Percentiles rank a stretch among this genome's conserved stretches.
phyloP scores from a whole-genome alignment of 1,140 invertebrate genomes.

The Zaprionus davidi region DNA sequence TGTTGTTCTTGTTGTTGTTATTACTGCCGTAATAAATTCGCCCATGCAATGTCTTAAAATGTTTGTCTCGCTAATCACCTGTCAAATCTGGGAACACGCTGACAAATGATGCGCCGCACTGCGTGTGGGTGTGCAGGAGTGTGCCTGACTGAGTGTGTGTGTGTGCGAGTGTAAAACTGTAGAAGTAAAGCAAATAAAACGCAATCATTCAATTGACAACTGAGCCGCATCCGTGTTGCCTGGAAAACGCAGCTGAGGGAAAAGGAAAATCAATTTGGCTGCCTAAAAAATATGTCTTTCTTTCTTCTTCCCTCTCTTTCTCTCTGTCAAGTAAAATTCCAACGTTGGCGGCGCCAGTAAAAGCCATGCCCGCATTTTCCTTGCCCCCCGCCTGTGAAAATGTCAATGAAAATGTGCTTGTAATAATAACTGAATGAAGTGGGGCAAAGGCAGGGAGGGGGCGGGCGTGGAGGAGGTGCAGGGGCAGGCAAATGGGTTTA shows the following conservation, averaged over 20 bases:
- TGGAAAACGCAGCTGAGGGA: conserved; percentile 40
- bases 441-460: background rate
- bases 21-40: conserved; percentile 20
- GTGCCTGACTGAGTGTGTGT: background rate
- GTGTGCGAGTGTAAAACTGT: conserved; percentile 16
- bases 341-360: conserved; percentile 33
- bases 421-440: conserved; percentile 68
- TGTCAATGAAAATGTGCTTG: conserved; percentile 79
- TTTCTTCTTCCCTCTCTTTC: background rate
- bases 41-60: conserved; percentile 42
- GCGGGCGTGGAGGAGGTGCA: background rate
- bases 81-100: conserved; percentile 68
- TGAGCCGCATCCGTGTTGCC: conserved; percentile 29
- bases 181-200: conserved; percentile 73
- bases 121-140: background rate
- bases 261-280: conserved; percentile 77
- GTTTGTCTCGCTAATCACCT: conserved; percentile 72
- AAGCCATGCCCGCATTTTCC: conserved; percentile 42
- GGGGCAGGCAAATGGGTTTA: background rate
- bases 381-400: conserved; percentile 21
- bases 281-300: conserved; percentile 23
- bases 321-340: background rate
- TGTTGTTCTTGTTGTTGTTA: background rate
- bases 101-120: conserved; percentile 69
- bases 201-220: conserved; percentile 79